These are phyloP conservation scores for Polyploca ridens DNA, from an alignment of 2,888 invertebrate species.

Conservation along the genomic window DNA sequence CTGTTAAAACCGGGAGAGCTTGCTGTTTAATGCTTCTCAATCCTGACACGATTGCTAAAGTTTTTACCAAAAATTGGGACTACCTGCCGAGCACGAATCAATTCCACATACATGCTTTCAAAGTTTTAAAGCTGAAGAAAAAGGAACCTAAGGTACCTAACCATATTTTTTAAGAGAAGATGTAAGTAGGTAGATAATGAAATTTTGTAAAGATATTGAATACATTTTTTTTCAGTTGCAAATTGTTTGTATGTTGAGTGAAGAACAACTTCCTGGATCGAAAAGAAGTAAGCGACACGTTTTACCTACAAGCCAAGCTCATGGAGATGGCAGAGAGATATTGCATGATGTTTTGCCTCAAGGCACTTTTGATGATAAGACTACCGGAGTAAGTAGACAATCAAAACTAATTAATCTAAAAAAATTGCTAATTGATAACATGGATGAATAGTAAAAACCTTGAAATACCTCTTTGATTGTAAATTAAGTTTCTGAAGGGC, in stretches of 20 bases:
- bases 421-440: not conserved
- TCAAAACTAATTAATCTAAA: not conserved
- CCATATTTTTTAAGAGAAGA: not conserved
- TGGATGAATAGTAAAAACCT: too few species aligned
- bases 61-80: constrained; percentile 81
- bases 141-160: constrained; percentile 59
- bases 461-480: too few species aligned
- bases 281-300: constrained; percentile 53
- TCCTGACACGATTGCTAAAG: constrained; percentile 82
- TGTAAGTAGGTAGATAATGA: not conserved
- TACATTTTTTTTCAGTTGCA: constrained; percentile 49
- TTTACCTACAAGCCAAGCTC: constrained; percentile 50
- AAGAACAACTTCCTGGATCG: constrained; percentile 56
- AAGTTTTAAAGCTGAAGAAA: constrained; percentile 82
- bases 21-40: constrained; percentile 87
- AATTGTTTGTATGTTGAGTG: constrained; percentile 71
- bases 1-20: constrained; percentile 83
- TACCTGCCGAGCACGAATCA: constrained; percentile 74
- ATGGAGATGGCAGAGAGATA: constrained; percentile 61
- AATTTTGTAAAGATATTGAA: not conserved
- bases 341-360: constrained; percentile 59
- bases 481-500: too few species aligned
- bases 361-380: constrained; percentile 41
- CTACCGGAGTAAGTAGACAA: constrained; percentile 37
- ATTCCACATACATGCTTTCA: constrained; percentile 85